phyloP scores from a whole-genome alignment of 2,888 invertebrate species.

The Chymomyza amoena region DNA sequence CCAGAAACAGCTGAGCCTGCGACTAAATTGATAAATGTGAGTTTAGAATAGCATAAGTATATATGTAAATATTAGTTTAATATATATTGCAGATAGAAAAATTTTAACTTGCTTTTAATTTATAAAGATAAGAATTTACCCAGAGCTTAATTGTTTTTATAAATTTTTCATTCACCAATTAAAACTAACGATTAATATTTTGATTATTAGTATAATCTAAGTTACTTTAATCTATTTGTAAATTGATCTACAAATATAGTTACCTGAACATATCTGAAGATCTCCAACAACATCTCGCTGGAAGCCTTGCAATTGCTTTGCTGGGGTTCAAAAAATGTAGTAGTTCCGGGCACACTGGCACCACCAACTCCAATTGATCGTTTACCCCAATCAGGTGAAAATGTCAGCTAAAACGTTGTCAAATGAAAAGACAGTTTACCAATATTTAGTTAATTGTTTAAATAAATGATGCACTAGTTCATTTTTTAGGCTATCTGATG shows the following conservation, averaged over 20 bases:
- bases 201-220: too few species aligned
- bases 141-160: too few species aligned
- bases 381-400: conserved; percentile 77
- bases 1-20: conserved; percentile 73
- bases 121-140: background rate
- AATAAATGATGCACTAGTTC: too few species aligned
- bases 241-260: background rate
- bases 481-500: too few species aligned
- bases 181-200: too few species aligned
- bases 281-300: conserved; percentile 76
- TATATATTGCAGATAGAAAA: too few species aligned
- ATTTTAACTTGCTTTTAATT: background rate
- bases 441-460: too few species aligned
- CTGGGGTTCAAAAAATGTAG: conserved; percentile 65
- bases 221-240: too few species aligned
- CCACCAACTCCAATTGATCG: conserved; percentile 57
- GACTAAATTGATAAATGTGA: conserved; percentile 37
- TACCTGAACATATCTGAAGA: conserved; percentile 76
- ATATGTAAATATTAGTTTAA: background rate
- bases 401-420: conserved; percentile 60
- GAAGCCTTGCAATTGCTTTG: conserved; percentile 74
- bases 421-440: background rate
- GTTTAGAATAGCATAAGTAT: background rate
- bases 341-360: conserved; percentile 28
- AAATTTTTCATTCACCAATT: too few species aligned